Evolutionary conservation across 2,113 vertebrate genomes (phyloP).

Genomic region (Colaptes auratus): DNA sequence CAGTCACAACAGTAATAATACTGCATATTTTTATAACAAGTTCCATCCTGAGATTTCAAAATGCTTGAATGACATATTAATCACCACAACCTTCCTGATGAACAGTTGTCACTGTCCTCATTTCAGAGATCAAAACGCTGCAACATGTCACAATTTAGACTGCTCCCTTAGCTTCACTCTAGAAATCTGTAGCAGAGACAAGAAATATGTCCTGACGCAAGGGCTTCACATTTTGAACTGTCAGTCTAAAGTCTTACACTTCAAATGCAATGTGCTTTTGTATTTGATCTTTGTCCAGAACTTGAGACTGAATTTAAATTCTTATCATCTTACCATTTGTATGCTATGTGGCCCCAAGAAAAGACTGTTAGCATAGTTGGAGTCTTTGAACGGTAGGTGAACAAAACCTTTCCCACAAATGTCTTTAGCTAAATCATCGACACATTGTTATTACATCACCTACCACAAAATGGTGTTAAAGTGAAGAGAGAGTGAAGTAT

Average conservation of each 20-base stretch:
- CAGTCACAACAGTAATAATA: background rate
- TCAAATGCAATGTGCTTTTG: background rate
- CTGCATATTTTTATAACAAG: background rate
- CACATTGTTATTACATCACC: constrained; percentile 33
- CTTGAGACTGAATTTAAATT: constrained; percentile 13
- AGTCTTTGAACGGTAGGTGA: background rate
- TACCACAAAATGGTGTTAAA: constrained; percentile 39
- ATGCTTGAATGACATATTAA: background rate
- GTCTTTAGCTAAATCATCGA: constrained; percentile 32
- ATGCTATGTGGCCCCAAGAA: background rate
- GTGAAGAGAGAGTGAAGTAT: constrained; percentile 19
- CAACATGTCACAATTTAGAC: background rate
- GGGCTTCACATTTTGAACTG: background rate
- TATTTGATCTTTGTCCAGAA: constrained; percentile 28
- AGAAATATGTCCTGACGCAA: background rate
- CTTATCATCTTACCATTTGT: background rate
- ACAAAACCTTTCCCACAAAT: constrained; percentile 6
- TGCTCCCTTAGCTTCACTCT: background rate
- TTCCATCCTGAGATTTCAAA: background rate
- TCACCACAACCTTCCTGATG: background rate
- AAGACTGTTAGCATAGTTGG: background rate
- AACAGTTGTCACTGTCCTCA: background rate
- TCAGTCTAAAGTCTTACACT: background rate
- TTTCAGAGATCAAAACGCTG: constrained; percentile 17
- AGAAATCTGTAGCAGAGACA: background rate